phyloP scores from a whole-genome alignment of 2,113 vertebrate genomes.

The Gnathonemus longibarbis region DNA sequence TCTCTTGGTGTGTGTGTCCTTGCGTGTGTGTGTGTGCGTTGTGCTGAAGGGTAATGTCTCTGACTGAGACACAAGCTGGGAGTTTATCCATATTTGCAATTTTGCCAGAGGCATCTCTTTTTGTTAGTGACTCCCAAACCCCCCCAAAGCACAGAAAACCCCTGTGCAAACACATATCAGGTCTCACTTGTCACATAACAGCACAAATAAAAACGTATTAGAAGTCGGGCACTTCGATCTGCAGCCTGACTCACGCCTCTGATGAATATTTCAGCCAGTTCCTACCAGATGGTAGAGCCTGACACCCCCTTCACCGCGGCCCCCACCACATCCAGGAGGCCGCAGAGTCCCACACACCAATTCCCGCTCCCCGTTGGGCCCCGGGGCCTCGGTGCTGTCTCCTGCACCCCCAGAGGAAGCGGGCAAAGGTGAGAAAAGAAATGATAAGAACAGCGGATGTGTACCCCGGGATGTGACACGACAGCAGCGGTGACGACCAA shows the following conservation, averaged over 20 bases:
- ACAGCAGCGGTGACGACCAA: background rate
- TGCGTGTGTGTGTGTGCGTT: background rate
- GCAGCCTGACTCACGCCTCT: background rate
- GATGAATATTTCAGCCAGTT: slow-evolving; percentile 2
- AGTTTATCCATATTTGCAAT: background rate
- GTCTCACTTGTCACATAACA: background rate
- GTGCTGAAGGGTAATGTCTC: background rate
- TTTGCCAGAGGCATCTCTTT: background rate
- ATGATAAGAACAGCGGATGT: background rate
- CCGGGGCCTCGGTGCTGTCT: background rate
- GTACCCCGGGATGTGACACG: background rate
- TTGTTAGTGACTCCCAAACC: background rate
- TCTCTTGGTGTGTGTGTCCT: background rate
- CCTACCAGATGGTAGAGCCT: background rate
- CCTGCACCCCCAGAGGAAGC: background rate
- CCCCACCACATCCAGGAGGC: background rate
- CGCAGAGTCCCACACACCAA: background rate
- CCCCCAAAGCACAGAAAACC: background rate
- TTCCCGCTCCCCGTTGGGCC: background rate
- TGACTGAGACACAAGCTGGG: background rate
- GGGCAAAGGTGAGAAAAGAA: background rate
- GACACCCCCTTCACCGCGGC: background rate
- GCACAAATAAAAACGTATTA: background rate
- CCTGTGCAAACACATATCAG: background rate
- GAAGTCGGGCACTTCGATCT: background rate